Base-by-base conservation (phyloP, 2,113 vertebrate species). In the Rhinichthys klamathensis region DNA sequence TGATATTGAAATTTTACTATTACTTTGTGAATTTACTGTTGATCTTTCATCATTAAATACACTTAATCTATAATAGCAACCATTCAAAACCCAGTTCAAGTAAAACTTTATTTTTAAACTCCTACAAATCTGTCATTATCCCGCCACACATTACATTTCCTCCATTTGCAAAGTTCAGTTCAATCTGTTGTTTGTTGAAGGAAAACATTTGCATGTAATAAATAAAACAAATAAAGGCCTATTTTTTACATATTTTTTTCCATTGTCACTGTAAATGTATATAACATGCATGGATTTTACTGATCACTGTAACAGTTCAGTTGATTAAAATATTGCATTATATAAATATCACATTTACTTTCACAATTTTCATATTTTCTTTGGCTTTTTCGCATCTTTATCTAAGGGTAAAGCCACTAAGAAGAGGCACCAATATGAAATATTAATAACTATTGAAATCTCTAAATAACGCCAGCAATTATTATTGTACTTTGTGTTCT, bases 311-410 rank as follows among this genome's bases (percentile, higher is more conserved):
- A 65, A 65, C n/a, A 51, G 18, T n/a, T 73, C 9, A 23, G 32
- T 69, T 38, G 32, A 16, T 69, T 35, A 38, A 69, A 21, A 69
- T 69, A 38, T 69, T 76, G 49, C 23, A 61, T 63, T 30, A 35
- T 16, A 44, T 35, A 30, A 46, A 54, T 51, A 56, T 56, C 54
- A 56, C 67, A 83, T 82, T 60, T 60, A 79, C 1, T 70, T 27
- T 10, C 35, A 84, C 5, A 60, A 49, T 44, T 65, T 46, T 10
- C 1, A 38, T 32, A 84, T 23, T n/a, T 15, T 63, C 6, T 76
- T 84, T 84, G 83, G 63, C 65, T 72, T 77, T 41, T 65, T 54
- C 30, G n/a, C 80, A 82, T 65, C 15, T 49, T 65, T 30, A 65
- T 80, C 23, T 12, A 77, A 7, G n/a, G 30, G 35, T 51, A 12